These are phyloP conservation scores for Poicephalus gulielmi DNA, from an alignment of 2,113 vertebrate species.

Conservation along the genomic window DNA sequence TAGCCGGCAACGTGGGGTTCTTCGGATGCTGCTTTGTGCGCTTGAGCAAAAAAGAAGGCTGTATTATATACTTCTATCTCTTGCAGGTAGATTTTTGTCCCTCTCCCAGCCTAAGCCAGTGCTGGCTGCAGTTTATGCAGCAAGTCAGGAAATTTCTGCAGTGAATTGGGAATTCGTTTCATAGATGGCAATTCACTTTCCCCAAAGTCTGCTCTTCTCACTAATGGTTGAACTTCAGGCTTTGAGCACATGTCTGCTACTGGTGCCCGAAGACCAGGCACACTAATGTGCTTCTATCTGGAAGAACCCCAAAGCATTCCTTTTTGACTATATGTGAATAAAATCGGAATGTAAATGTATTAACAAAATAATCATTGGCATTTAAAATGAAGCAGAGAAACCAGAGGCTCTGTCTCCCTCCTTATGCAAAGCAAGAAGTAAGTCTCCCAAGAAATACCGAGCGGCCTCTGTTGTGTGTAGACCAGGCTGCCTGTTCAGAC, in stretches of 20 bases:
- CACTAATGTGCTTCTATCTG: background rate
- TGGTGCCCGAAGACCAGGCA: background rate
- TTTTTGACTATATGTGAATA: background rate
- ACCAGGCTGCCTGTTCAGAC: background rate
- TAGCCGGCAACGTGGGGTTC: background rate
- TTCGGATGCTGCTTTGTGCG: rapidly evolving
- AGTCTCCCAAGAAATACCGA: background rate
- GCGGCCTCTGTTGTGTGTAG: background rate
- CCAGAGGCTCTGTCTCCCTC: background rate
- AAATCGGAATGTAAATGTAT: background rate
- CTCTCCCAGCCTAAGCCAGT: background rate
- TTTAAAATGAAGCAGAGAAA: constrained; percentile 25
- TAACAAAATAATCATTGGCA: background rate
- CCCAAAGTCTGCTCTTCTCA: background rate
- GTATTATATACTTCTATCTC: background rate
- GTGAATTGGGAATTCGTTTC: background rate
- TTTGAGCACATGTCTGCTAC: background rate
- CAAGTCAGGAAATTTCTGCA: background rate
- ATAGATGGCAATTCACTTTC: background rate
- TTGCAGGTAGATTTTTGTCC: background rate
- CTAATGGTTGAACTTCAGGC: background rate
- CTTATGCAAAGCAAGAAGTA: constrained; percentile 8
- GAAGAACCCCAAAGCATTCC: background rate
- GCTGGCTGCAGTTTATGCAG: background rate
- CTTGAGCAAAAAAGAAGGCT: background rate